Evolutionary conservation across 1,140 invertebrate species (phyloP), one percentile per base, ranked within the genome.

Genomic region (Gonioctena quinquepunctata): DNA sequence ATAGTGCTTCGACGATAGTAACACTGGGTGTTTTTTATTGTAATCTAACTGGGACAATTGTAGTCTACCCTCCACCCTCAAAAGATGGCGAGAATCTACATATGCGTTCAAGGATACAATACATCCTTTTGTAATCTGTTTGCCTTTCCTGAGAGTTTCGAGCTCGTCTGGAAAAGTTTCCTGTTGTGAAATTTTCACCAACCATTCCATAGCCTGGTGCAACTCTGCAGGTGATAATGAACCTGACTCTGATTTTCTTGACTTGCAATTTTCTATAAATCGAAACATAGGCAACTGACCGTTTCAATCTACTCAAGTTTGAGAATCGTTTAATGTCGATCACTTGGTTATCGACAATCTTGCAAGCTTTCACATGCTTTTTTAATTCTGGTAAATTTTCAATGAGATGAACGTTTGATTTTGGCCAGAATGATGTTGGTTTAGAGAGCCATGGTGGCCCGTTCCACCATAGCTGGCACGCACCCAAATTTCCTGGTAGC

Each of bases 21-120:
- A 21, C 25, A 70, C 8, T n/a, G 68, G 70, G 26, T 72, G 70
- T 64, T 70, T 75, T 56, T 69, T 22, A 33, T 61, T 56, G 57
- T 63, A 75, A 6, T 21, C n/a, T 19, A 78, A 26, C 23, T 67
- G 19, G 21, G 77, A 49, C 61, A 76, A 59, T 69, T 71, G 52
- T 48, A 81, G 52, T 22, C 78, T 63, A 18, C 76, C 78, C 11
- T 74, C 77, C 23, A 81, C 79, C 21, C 78, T 62, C 16, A 80
- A 13, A 19, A 76, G 8, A 6, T 73, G 72, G 18, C 57, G 25
- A 23, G 28, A 49, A 65, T 80, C 73, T 2, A 77, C 19, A 60
- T 80, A 79, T 8, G 80, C 76, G 18, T 50, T 61, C 1, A 74
- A 59, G 7, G 16, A 23, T 28, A 69, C 2, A 6, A 73, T 7